phyloP scores from a whole-genome alignment of 2,113 vertebrate genomes.

The Caracal caracal region DNA sequence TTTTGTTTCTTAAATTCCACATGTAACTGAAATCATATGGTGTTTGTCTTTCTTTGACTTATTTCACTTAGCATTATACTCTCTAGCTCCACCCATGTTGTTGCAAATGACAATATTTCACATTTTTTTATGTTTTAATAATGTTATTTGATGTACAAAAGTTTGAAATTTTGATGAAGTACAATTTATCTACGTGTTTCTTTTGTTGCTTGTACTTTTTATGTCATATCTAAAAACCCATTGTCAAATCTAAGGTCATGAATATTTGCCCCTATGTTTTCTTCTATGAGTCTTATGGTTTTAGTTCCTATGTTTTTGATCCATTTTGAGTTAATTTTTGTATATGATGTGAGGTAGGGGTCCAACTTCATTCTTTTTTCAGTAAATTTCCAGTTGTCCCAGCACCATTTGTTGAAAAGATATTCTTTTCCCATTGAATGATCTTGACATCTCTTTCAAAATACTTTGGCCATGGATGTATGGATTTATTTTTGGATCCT shows the following conservation, averaged over 20 bases:
- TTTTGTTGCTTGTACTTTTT: background rate
- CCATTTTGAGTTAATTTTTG: background rate
- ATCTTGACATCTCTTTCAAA: background rate
- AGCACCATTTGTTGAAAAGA: background rate
- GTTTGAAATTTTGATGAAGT: background rate
- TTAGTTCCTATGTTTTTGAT: background rate
- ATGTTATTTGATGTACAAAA: background rate
- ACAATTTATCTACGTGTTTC: background rate
- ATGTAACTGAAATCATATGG: too few species aligned
- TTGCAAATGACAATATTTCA: too few species aligned
- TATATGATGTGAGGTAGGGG: too few species aligned
- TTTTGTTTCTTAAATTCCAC: too few species aligned
- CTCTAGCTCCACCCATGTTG: too few species aligned
- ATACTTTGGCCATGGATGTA: background rate
- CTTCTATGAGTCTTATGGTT: background rate
- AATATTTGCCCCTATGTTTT: conserved; percentile 22
- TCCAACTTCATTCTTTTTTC: background rate
- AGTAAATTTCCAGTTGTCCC: background rate
- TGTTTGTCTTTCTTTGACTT: too few species aligned
- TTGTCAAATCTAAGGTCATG: background rate
- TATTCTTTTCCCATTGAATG: background rate
- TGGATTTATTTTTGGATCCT: background rate
- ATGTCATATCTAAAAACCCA: background rate
- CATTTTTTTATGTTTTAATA: background rate
- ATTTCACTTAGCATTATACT: too few species aligned